These are phyloP conservation scores for Pogona vitticeps DNA, from an alignment of 2,113 vertebrate genomes.

Conservation along the genomic window DNA sequence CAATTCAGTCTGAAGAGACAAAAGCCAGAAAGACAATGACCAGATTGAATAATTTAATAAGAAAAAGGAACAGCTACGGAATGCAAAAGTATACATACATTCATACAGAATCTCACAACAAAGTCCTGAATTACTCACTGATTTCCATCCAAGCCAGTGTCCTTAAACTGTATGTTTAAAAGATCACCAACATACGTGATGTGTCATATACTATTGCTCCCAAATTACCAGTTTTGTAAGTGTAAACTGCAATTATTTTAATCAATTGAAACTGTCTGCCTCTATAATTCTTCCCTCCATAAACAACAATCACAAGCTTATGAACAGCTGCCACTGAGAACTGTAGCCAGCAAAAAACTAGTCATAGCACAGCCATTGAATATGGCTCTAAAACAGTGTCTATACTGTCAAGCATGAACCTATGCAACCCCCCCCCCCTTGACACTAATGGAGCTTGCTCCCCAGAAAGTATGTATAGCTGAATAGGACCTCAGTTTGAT, in stretches of 20 bases:
- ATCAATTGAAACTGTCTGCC: neutral
- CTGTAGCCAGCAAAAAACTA: neutral
- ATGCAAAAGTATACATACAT: neutral
- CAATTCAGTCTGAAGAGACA: no score
- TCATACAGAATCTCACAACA: neutral
- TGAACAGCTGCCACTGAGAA: neutral
- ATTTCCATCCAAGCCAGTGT: neutral
- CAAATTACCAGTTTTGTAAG: neutral
- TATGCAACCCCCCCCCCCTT: neutral
- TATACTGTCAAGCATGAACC: neutral
- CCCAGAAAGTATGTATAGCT: neutral
- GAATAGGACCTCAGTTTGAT: no score
- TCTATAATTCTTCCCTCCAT: neutral
- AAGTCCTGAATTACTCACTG: accelerated
- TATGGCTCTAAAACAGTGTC: neutral
- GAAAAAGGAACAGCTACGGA: no score
- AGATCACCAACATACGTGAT: neutral
- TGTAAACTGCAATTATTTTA: neutral
- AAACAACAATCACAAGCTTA: neutral
- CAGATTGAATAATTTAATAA: neutral
- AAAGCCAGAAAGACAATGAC: no score
- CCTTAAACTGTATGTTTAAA: no score
- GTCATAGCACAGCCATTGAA: neutral
- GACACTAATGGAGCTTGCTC: neutral
- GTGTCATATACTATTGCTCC: neutral